Percentiles rank a stretch among this genome's conserved stretches.
phyloP scores from a whole-genome alignment of 2,888 invertebrate species.

The Brachylomia viminalis region DNA sequence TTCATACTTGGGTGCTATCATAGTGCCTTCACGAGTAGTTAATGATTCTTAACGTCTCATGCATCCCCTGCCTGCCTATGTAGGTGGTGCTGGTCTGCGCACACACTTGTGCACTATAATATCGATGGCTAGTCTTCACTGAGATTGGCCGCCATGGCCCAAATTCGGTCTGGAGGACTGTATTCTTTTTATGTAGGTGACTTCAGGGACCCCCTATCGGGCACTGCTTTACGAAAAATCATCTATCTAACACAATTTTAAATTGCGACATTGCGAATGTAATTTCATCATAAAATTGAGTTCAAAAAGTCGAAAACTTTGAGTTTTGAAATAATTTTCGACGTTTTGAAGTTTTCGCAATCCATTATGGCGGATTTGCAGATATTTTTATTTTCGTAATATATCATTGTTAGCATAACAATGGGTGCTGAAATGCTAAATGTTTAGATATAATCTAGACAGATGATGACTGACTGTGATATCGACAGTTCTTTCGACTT shows the following conservation, averaged over 20 bases:
- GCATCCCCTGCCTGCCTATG: background rate
- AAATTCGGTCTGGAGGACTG: background rate
- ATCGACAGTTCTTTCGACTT: conserved; percentile 54
- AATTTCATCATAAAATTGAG: background rate
- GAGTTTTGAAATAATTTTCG: background rate
- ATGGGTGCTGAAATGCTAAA: conserved; percentile 63
- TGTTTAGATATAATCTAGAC: conserved; percentile 61
- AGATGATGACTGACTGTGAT: conserved; percentile 57
- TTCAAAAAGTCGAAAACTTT: background rate
- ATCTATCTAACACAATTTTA: background rate
- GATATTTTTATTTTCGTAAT: conserved; percentile 51
- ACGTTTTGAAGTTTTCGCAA: conserved; percentile 33
- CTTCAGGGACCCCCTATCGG: background rate
- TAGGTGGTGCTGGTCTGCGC: background rate
- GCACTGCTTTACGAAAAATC: background rate
- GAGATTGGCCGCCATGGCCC: background rate
- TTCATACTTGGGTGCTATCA: background rate
- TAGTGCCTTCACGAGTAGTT: background rate
- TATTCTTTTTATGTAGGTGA: background rate
- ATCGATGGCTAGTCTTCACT: background rate
- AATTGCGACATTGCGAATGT: background rate
- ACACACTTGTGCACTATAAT: background rate
- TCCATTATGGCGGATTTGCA: conserved; percentile 22
- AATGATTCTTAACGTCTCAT: background rate
- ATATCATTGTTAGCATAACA: conserved; percentile 64